A percentile compares a stretch with the other conserved stretches of the same genome.
Conservation (phyloP, 2,797 vertebrate genomes). For the Poecilia velifera region DNA sequence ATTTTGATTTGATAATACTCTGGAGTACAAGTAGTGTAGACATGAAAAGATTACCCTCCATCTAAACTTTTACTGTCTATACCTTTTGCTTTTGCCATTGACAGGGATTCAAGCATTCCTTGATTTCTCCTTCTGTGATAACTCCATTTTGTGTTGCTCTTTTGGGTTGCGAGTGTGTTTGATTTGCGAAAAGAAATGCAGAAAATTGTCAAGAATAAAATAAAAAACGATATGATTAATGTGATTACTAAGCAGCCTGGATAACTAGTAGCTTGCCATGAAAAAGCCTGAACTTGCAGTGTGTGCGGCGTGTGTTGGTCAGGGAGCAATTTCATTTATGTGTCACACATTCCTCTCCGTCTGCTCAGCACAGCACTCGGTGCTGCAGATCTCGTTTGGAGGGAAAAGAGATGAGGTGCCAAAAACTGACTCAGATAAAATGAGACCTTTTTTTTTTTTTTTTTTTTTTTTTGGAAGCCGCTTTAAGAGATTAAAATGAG, state of each 20-base stretch:
- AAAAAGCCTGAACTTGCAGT: constrained; percentile 21
- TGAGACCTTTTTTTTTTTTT: constrained; percentile 50
- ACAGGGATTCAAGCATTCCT: background rate
- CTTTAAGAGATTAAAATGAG: constrained; percentile 59
- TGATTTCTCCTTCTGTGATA: background rate
- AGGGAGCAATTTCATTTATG: constrained; percentile 38
- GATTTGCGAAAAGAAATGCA: background rate
- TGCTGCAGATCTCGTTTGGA: constrained; percentile 55
- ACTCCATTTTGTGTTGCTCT: background rate
- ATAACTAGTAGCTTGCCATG: background rate
- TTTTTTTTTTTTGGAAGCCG: constrained; percentile 19
- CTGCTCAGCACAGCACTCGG: constrained; percentile 47
- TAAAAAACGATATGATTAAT: background rate
- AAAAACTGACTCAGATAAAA: constrained; percentile 72
- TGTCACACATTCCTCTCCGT: constrained; percentile 66
- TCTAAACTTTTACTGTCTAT: background rate
- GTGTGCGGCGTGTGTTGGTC: constrained; percentile 25
- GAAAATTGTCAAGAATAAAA: background rate
- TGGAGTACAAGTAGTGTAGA: background rate
- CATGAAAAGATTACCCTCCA: background rate
- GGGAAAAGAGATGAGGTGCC: constrained; percentile 61
- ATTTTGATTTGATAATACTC: background rate
- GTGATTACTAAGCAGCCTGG: background rate
- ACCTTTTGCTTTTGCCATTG: background rate
- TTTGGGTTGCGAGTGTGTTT: background rate